These are phyloP conservation scores for Dasyornis broadbenti DNA, from an alignment of 2,113 vertebrate genomes.

Conservation along the genomic window DNA sequence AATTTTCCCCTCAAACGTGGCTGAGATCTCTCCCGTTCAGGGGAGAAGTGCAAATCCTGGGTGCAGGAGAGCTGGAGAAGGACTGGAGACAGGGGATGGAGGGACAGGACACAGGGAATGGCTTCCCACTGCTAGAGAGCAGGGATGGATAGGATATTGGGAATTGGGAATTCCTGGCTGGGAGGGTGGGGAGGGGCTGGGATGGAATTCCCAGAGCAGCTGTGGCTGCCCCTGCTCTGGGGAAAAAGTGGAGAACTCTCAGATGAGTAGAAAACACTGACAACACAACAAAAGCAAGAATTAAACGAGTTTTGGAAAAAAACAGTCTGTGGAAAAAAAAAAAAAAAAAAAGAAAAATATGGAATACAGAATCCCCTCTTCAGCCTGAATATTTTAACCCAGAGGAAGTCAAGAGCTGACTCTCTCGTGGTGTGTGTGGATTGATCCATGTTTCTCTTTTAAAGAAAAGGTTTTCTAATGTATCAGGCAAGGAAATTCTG, in stretches of 20 bases:
- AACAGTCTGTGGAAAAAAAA: neutral
- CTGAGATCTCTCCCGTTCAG: neutral
- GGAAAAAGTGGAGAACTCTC: neutral
- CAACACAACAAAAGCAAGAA: neutral
- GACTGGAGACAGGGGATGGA: accelerated
- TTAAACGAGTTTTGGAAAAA: neutral
- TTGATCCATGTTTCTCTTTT: neutral
- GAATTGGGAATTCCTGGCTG: too few relatives aligned
- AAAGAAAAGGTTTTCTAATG: neutral
- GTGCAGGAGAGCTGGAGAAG: neutral
- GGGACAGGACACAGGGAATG: too few relatives aligned
- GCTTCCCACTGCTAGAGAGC: too few relatives aligned
- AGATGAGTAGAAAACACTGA: neutral
- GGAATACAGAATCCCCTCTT: neutral
- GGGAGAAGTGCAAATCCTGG: neutral
- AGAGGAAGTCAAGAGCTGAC: neutral
- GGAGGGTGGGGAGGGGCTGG: too few relatives aligned
- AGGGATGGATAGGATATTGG: too few relatives aligned
- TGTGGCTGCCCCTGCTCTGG: neutral
- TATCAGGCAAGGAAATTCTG: neutral
- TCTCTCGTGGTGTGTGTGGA: accelerated
- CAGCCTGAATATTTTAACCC: neutral
- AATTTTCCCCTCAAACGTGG: neutral
- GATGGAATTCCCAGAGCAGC: too few relatives aligned
- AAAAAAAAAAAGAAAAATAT: neutral